These are phyloP conservation scores for Dyspetes luteomarginatus DNA, from an alignment of 2,888 invertebrate genomes.

Conservation along the genomic window DNA sequence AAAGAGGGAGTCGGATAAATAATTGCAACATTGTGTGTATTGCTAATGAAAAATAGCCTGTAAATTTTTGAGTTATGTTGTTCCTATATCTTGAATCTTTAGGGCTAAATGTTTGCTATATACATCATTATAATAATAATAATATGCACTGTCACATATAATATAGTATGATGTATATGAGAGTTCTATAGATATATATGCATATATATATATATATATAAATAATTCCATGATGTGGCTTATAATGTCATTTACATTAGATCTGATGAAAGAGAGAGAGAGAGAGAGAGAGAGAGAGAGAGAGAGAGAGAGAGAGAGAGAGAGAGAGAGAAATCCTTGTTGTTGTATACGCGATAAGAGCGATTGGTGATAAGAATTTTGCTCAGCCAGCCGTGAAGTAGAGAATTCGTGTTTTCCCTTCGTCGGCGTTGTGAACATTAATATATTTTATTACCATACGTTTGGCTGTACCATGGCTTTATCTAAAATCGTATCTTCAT, in stretches of 20 bases:
- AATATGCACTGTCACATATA: neutral
- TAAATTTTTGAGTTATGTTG: constrained; percentile 4
- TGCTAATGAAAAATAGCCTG: constrained; percentile 4
- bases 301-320: constrained; percentile 5
- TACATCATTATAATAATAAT: neutral
- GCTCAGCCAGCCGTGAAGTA: constrained; percentile 54
- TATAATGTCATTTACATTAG: constrained; percentile 16
- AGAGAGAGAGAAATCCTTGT: constrained; percentile 40
- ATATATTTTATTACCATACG: constrained; percentile 49
- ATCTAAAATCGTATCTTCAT: constrained; percentile 53
- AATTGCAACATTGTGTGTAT: constrained; percentile 48
- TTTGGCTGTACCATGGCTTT: constrained; percentile 6
- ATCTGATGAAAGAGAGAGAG: constrained; percentile 15
- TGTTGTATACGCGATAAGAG: constrained; percentile 31
- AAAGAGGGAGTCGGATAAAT: constrained; percentile 19
- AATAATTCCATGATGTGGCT: neutral
- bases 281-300: neutral
- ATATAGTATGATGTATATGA: too few relatives aligned
- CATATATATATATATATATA: neutral
- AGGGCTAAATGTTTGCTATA: neutral
- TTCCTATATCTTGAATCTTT: neutral
- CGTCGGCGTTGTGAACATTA: constrained; percentile 37
- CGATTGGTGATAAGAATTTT: constrained; percentile 49
- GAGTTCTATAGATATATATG: neutral
- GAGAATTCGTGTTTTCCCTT: constrained; percentile 44